A percentile compares a stretch with the other conserved stretches of the same genome.
phyloP scores from a whole-genome alignment of 2,113 vertebrate genomes.

The Cephalopholis sonnerati region DNA sequence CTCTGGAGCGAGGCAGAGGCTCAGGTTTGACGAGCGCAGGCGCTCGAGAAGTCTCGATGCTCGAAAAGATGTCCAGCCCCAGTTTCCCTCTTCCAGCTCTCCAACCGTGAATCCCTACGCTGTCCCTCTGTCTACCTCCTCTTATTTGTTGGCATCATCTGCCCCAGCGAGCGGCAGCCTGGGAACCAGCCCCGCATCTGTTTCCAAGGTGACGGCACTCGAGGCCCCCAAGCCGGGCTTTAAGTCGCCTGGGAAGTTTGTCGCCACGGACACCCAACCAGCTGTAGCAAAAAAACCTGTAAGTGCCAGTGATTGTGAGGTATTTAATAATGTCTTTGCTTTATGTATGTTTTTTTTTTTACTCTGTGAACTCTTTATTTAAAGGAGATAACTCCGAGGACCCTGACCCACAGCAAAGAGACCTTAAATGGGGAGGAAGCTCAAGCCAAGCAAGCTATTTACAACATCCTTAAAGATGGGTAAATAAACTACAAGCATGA shows the following conservation, averaged over 20 bases:
- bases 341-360: neutral
- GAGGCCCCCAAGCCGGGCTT: conserved; percentile 65
- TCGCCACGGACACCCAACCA: conserved; percentile 71
- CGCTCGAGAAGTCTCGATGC: conserved; percentile 90
- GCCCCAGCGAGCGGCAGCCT: conserved; percentile 55
- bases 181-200: conserved; percentile 59
- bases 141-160: conserved; percentile 38
- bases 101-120: conserved; percentile 76
- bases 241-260: conserved; percentile 68
- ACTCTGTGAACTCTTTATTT: conserved; percentile 43
- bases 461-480: conserved; percentile 88
- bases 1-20: conserved; percentile 66
- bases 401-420: conserved; percentile 78
- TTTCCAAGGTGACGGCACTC: conserved; percentile 67
- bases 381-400: conserved; percentile 88
- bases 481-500: conserved; percentile 61
- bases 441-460: conserved; percentile 83
- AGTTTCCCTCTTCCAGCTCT: conserved; percentile 49
- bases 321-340: conserved; percentile 20
- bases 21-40: conserved; percentile 83
- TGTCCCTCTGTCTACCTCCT: conserved; percentile 40
- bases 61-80: conserved; percentile 50
- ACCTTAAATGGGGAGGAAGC: conserved; percentile 71
- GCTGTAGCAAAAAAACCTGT: conserved; percentile 86
- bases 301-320: conserved; percentile 32